These are phyloP conservation scores for Leptinotarsa undecemlineata DNA, from an alignment of 1,140 invertebrate genomes.

Conservation along the genomic window DNA sequence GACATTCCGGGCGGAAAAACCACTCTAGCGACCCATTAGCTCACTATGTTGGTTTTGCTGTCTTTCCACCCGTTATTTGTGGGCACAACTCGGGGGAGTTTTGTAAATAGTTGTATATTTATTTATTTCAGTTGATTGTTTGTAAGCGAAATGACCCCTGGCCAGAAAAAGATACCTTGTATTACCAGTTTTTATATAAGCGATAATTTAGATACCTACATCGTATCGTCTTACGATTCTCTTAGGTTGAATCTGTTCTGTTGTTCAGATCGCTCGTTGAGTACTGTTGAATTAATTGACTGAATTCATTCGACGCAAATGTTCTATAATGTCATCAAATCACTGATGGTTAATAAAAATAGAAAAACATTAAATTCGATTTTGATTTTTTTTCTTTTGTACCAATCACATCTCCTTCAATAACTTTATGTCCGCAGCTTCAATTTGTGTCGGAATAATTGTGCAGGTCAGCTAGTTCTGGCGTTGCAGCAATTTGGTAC, in stretches of 20 bases:
- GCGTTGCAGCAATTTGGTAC: too few species aligned
- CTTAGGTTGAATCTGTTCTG: slow-evolving; percentile 20
- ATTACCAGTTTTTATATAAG: slow-evolving; percentile 15
- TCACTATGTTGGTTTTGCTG: slow-evolving; percentile 31
- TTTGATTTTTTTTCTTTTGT: slow-evolving; percentile 3
- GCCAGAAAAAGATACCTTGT: background rate
- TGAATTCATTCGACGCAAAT: too few species aligned
- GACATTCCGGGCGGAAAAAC: slow-evolving; percentile 25
- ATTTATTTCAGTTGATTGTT: slow-evolving; percentile 34
- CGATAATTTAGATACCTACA: background rate
- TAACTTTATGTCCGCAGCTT: too few species aligned
- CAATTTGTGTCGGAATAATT: too few species aligned
- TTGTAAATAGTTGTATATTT: slow-evolving; percentile 40
- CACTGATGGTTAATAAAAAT: too few species aligned
- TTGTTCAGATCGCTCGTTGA: slow-evolving; percentile 8
- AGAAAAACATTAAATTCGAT: slow-evolving; percentile 11
- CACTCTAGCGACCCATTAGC: slow-evolving; percentile 4
- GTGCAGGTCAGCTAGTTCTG: too few species aligned
- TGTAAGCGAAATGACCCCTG: slow-evolving; percentile 23
- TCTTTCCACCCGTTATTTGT: slow-evolving; percentile 21
- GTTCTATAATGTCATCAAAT: too few species aligned
- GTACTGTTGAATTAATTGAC: slow-evolving; percentile 26
- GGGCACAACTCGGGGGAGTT: slow-evolving; percentile 30
- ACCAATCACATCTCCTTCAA: too few species aligned
- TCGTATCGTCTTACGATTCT: slow-evolving; percentile 1